Conservation (phyloP, 2,113 vertebrate species). For the Gymnocephalus cernua region DNA sequence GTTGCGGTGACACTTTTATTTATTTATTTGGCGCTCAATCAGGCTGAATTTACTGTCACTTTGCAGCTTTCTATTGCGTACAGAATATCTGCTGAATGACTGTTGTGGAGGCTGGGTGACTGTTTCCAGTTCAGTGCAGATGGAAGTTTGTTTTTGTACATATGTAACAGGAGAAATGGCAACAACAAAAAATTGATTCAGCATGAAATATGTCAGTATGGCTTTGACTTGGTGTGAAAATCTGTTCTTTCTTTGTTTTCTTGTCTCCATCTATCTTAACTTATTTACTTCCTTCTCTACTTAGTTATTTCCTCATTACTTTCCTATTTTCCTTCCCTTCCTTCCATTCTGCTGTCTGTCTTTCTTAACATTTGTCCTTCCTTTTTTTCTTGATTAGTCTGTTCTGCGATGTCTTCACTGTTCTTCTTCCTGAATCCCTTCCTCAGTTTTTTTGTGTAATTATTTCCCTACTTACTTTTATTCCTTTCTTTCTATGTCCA, state of each 20-base stretch:
- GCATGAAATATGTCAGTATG: background rate
- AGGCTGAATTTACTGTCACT: slow-evolving; percentile 67
- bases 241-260: background rate
- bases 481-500: background rate
- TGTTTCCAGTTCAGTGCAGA: slow-evolving; percentile 7
- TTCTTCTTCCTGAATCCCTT: no score
- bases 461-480: background rate
- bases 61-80: slow-evolving; percentile 6
- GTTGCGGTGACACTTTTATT: slow-evolving; percentile 61
- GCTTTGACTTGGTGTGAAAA: background rate
- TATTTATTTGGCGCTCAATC: slow-evolving; percentile 67
- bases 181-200: no score
- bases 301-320: background rate
- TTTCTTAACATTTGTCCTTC: no score
- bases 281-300: background rate
- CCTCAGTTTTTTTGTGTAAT: background rate
- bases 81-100: slow-evolving; percentile 31
- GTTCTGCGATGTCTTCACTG: no score
- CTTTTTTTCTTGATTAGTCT: no score
- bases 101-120: background rate
- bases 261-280: background rate
- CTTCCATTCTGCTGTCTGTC: no score
- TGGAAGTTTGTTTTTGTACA: background rate
- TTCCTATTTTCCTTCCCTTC: background rate
- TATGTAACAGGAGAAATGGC: background rate